Conservation (phyloP, 37 sponge, comb jelly and placozoan genomes). For the Crambe crambe region DNA sequence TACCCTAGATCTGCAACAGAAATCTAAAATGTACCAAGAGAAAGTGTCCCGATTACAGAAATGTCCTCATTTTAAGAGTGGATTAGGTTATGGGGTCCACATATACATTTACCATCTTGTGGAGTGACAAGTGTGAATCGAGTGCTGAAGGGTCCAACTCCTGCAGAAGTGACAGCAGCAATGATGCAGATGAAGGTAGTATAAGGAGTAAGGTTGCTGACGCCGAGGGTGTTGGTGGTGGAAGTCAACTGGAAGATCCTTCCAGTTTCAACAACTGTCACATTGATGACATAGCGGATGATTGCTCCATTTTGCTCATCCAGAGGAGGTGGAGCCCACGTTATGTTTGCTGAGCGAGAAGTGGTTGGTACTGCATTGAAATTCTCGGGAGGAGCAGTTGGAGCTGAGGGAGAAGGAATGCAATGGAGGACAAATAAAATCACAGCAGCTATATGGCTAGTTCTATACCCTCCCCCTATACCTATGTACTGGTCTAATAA, state of each 20-base stretch:
- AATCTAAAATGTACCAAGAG: no score
- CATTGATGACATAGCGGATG: conserved; percentile 10
- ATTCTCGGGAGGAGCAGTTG: background rate
- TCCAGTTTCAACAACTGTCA: conserved; percentile 10
- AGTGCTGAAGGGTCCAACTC: conserved; percentile 7
- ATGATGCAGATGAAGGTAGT: background rate
- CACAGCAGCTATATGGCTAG: background rate
- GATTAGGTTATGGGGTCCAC: no score
- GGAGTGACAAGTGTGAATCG: background rate
- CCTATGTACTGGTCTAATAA: no score
- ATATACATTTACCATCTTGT: conserved; percentile 4
- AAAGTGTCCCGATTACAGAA: no score
- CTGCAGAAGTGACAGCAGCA: conserved; percentile 16
- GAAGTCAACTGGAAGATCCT: background rate
- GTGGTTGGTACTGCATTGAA: background rate
- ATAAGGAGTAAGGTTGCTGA: conserved; percentile 1
- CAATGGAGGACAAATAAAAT: no score
- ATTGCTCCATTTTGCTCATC: conserved; percentile 41
- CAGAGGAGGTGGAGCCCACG: conserved; percentile 19
- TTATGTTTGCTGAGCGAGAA: background rate
- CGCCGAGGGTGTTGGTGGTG: background rate
- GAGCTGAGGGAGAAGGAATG: conserved; percentile 1
- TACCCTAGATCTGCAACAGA: no score
- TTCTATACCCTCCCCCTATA: no score
- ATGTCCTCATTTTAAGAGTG: no score